Base-by-base conservation (phyloP, 2,888 invertebrate species). In the Synergus umbraculus region DNA sequence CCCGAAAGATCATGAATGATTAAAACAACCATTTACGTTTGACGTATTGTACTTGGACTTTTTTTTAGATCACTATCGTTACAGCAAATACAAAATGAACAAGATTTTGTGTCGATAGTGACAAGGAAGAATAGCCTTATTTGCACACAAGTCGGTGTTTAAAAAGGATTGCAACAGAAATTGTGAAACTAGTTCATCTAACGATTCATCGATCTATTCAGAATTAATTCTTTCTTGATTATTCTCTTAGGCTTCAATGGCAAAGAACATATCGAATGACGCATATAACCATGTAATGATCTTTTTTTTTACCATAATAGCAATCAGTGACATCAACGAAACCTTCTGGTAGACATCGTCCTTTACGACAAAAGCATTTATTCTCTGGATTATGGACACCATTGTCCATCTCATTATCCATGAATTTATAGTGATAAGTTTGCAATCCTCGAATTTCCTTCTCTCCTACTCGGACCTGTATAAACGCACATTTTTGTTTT, bases 271-370 rank as follows among this genome's bases (percentile, higher is more conserved):
- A 37, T 15, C 29, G 29, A 54, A 49, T 73, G 29, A 54, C 69
- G 29, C n/a, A 69, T 29, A 69, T 73, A 29, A 73, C 7, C 29
- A 49, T 54, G 54, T 12, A 37, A 37, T 73, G 37, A 69, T 69
- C 15, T 29, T 46, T 67, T 67, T 67, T 73, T 89, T 92, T 88
- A 94, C 94, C 97, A 88, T 97, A 97, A 92, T 97, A 97, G 88
- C 98, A 98, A 77, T 96, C 96, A 0, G 96, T 95, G 58, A 98
- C 97, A 89, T 98, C 97, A 43, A 97, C 93, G 3, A 97, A 91
- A 8, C 98, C 98, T 54, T 93, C 92, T 4, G 95, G 95, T 18
- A 97, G 93, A 88, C 97, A 97, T 82, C 93, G 93, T 93, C 95
- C 95, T 60, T 95, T 91, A 83, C 95, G 93, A 87, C 98, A 98